Conservation (phyloP, 2,113 vertebrate genomes). For the Chlamydotis undulata region DNA sequence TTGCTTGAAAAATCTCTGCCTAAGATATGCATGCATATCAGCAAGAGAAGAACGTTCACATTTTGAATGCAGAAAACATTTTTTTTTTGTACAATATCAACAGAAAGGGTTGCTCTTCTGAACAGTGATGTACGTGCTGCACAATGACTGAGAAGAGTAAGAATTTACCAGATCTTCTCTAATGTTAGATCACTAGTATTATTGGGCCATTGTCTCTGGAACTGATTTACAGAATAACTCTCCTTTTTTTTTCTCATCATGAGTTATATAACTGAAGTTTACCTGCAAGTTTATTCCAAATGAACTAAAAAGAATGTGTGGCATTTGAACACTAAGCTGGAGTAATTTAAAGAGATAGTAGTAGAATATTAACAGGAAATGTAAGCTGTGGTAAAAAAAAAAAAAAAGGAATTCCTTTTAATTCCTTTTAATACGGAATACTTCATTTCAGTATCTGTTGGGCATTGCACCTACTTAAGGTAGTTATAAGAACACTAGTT, state of each 20-base stretch:
- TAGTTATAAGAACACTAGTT: not conserved
- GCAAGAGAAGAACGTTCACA: not conserved
- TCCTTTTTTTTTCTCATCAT: not conserved
- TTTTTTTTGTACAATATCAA: not conserved
- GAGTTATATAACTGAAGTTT: not conserved
- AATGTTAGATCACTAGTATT: not conserved
- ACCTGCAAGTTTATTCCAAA: conserved; percentile 41
- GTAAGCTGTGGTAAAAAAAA: not conserved
- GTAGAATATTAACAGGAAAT: conserved; percentile 33
- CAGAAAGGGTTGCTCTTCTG: not conserved
- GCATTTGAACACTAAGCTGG: not conserved
- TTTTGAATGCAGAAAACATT: not conserved
- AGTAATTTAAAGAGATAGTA: not conserved
- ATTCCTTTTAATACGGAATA: not conserved
- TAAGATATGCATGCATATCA: not conserved
- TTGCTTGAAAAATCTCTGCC: not conserved
- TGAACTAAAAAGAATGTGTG: not conserved
- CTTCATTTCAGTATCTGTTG: not conserved
- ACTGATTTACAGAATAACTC: not conserved
- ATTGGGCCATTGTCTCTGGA: conserved; percentile 11
- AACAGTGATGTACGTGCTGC: not conserved
- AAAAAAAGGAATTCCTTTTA: not conserved
- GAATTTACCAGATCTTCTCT: not conserved
- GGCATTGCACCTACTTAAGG: not conserved
- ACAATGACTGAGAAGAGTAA: not conserved